Conservation (phyloP, 2,888 invertebrate genomes). For the Cosmia trapezina region DNA sequence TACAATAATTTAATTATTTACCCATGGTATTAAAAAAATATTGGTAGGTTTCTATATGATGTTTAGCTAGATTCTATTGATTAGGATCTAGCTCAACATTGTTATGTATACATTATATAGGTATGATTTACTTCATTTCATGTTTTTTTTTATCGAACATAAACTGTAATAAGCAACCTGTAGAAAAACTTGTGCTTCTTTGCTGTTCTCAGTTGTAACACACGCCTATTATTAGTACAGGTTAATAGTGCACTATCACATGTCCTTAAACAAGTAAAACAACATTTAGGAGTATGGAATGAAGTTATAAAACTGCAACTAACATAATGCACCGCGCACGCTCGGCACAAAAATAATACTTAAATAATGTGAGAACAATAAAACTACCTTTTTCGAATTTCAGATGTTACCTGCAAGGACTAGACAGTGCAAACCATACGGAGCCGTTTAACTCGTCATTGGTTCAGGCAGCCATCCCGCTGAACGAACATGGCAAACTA, state of each 20-base stretch:
- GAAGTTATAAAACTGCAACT: conserved; percentile 49
- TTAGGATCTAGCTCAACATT: too few relatives aligned
- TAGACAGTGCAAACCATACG: conserved; percentile 89
- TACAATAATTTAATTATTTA: neutral
- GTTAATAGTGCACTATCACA: conserved; percentile 38
- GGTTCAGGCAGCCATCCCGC: conserved; percentile 90
- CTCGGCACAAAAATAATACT: conserved; percentile 46
- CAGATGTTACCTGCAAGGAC: conserved; percentile 91
- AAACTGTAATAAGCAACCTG: neutral
- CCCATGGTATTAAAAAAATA: too few relatives aligned
- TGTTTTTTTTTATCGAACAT: conserved; percentile 4
- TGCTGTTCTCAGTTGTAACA: conserved; percentile 52
- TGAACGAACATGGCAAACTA: conserved; percentile 89
- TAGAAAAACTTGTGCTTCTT: conserved; percentile 51
- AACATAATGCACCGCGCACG: conserved; percentile 61
- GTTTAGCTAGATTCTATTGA: neutral
- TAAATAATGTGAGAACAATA: conserved; percentile 44
- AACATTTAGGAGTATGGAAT: conserved; percentile 36
- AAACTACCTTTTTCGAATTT: conserved; percentile 73
- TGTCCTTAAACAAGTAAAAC: conserved; percentile 27
- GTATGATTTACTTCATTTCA: neutral
- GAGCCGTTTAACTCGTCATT: conserved; percentile 90
- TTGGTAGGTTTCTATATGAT: neutral
- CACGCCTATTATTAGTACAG: conserved; percentile 47
- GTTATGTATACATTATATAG: too few relatives aligned